Evolutionary conservation across 2,888 invertebrate genomes (phyloP).

Genomic region (Pollenia griseotomentosa): DNA sequence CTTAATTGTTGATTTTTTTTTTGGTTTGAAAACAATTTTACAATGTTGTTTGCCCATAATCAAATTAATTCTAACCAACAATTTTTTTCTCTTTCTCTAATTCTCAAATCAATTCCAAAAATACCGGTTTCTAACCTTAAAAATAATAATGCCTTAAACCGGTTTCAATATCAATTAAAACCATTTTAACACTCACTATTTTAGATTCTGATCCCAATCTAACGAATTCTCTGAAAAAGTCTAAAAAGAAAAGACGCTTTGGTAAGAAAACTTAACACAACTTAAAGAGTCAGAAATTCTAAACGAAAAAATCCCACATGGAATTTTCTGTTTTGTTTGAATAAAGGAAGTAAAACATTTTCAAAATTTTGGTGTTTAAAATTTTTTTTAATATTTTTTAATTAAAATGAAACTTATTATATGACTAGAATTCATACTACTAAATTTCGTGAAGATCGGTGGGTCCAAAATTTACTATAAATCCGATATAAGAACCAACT

Average conservation of each 20-base stretch:
- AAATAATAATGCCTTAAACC: conserved; percentile 14
- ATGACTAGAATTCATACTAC: too few species aligned
- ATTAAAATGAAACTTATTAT: too few species aligned
- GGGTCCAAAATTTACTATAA: too few species aligned
- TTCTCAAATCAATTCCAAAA: conserved; percentile 43
- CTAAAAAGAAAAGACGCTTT: conserved; percentile 84
- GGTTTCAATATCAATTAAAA: conserved; percentile 64
- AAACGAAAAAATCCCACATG: conserved; percentile 21
- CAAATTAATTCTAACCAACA: conserved; percentile 51
- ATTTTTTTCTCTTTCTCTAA: conserved; percentile 60
- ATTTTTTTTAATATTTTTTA: too few species aligned
- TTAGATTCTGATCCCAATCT: conserved; percentile 82
- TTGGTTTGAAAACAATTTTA: conserved; percentile 5
- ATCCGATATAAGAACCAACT: too few species aligned
- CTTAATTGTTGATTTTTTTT: background rate
- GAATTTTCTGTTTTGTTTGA: conserved; percentile 55
- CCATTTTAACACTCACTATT: conserved; percentile 66
- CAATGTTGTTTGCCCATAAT: conserved; percentile 24
- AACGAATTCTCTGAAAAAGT: conserved; percentile 84
- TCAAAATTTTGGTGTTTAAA: conserved; percentile 26
- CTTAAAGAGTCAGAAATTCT: conserved; percentile 23
- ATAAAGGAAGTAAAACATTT: conserved; percentile 48
- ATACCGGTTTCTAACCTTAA: conserved; percentile 30
- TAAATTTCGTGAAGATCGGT: too few species aligned
- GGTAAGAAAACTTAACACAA: conserved; percentile 80